phyloP scores from a whole-genome alignment of 2,797 vertebrate genomes.

The Peromyscus eremicus region DNA sequence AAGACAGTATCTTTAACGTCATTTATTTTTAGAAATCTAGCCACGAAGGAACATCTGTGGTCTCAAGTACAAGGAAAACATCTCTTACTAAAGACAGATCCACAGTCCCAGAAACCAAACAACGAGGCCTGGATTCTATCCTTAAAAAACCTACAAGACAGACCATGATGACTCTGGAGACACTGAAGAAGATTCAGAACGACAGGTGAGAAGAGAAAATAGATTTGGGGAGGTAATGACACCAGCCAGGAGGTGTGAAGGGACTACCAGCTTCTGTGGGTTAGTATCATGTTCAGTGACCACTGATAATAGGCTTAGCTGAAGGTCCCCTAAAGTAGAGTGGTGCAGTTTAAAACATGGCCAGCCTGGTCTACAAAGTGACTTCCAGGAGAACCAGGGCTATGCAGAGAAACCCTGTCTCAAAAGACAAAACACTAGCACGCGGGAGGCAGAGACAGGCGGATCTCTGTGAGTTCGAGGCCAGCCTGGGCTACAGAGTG shows the following conservation, averaged over 20 bases:
- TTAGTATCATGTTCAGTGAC: background rate
- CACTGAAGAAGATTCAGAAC: conserved; percentile 87
- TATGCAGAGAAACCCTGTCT: background rate
- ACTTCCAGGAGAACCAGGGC: background rate
- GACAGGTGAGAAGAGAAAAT: conserved; percentile 85
- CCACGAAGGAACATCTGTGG: conserved; percentile 54
- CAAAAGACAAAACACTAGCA: background rate
- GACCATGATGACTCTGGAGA: conserved; percentile 74
- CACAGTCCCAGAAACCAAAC: background rate
- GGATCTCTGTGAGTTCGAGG: background rate
- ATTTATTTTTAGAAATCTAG: conserved; percentile 57
- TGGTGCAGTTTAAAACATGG: background rate
- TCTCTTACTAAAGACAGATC: conserved; percentile 39
- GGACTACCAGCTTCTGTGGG: background rate
- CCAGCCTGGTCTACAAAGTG: background rate
- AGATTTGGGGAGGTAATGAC: background rate
- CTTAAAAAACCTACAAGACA: conserved; percentile 75
- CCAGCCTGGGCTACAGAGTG: background rate
- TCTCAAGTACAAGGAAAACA: conserved; percentile 41
- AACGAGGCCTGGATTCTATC: conserved; percentile 54
- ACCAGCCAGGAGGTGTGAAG: background rate
- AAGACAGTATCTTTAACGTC: conserved; percentile 1
- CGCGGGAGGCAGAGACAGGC: background rate
- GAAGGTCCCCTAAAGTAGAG: background rate
- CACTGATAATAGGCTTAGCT: background rate